A percentile compares a stretch with the other conserved stretches of the same genome.
Conservation (phyloP, 2,888 invertebrate genomes). For the Sinotaia quadrata region DNA sequence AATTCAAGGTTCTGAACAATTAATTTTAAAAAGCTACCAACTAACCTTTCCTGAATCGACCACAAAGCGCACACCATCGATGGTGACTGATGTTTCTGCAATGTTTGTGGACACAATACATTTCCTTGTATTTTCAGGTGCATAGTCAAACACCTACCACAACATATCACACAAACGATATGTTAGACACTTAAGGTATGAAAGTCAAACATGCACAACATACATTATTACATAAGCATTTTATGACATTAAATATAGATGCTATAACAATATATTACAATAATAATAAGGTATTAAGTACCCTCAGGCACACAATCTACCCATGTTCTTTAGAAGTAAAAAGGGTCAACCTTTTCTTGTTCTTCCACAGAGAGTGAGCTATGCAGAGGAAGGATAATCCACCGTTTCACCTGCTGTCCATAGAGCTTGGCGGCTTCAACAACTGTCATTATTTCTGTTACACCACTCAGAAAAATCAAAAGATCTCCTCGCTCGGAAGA, state of each 20-base stretch:
- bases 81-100: constrained; percentile 98
- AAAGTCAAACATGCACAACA: no score
- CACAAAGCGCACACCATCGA: constrained; percentile 97
- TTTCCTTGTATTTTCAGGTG: constrained; percentile 94
- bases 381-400: constrained; percentile 95
- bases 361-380: constrained; percentile 92
- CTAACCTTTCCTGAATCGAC: constrained; percentile 93
- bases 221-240: no score
- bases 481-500: constrained; percentile 91
- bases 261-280: no score
- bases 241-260: no score
- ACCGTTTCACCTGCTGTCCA: constrained; percentile 82
- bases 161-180: no score
- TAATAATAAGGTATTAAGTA: no score
- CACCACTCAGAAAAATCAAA: constrained; percentile 94
- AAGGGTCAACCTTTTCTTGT: constrained; percentile 95
- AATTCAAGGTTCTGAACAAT: background rate
- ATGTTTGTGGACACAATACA: constrained; percentile 98
- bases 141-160: constrained; percentile 87
- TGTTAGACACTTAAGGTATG: no score
- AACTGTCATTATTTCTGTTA: constrained; percentile 88
- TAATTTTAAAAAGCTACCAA: background rate
- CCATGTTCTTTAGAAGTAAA: no score
- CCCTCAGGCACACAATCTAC: no score
- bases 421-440: constrained; percentile 90